phyloP scores from a whole-genome alignment of 2,888 invertebrate species.

The Pachymerium ferrugineum region DNA sequence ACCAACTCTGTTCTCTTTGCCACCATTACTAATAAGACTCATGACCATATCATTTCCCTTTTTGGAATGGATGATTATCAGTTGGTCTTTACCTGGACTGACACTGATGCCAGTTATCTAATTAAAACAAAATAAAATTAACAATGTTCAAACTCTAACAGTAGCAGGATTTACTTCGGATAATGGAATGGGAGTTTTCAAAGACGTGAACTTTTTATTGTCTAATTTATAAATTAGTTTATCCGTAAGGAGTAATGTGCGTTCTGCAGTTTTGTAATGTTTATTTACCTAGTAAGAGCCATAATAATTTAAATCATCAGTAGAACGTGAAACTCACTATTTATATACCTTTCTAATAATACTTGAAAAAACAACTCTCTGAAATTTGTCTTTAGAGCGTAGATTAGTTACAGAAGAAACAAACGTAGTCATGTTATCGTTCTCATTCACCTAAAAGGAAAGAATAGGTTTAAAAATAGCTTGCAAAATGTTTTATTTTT shows the following conservation, averaged over 20 bases:
- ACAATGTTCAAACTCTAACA: neutral
- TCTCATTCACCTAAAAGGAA: constrained; percentile 56
- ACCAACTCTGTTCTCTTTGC: constrained; percentile 69
- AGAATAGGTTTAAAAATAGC: constrained; percentile 27
- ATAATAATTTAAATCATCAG: neutral
- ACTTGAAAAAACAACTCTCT: constrained; percentile 59
- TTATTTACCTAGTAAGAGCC: constrained; percentile 54
- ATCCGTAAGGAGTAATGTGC: constrained; percentile 83
- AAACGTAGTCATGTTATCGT: constrained; percentile 59
- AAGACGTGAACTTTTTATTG: constrained; percentile 70
- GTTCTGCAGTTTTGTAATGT: constrained; percentile 73
- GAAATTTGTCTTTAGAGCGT: constrained; percentile 62
- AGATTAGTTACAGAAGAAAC: constrained; percentile 63
- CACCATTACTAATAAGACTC: constrained; percentile 54
- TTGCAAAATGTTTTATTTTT: neutral
- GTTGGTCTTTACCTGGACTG: constrained; percentile 77
- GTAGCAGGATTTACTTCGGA: constrained; percentile 56
- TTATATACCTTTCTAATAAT: constrained; percentile 56
- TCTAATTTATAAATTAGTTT: constrained; percentile 80
- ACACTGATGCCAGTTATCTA: constrained; percentile 78
- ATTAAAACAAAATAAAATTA: constrained; percentile 32
- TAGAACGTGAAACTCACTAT: neutral
- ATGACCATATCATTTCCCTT: constrained; percentile 85
- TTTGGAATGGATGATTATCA: constrained; percentile 78
- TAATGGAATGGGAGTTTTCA: constrained; percentile 77